Base-by-base conservation (phyloP, 2,113 vertebrate species). In the Oenanthe melanoleuca region DNA sequence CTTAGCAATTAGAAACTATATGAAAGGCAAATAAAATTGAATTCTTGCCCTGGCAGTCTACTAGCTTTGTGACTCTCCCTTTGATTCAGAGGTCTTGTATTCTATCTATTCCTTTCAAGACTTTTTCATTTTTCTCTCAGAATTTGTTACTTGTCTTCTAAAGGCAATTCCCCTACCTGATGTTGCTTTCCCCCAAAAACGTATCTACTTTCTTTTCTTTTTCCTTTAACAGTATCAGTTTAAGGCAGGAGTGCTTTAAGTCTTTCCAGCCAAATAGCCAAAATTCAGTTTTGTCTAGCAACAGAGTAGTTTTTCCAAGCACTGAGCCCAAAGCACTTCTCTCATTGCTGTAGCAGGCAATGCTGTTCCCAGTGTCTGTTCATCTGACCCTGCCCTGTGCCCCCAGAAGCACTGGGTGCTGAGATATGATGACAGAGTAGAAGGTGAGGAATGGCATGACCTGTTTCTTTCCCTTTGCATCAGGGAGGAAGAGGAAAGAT, bases 11-110 rank as follows among this genome's bases (percentile, higher is more conserved):
- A 90, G 59, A 83, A 95, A 63, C 0, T 0, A 38, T 80, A 63
- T 63, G 60, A 95, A 97, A 93, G 67, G n/a, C 34, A 86, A 93
- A 67, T 90, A 90, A 82, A 93, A 95, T 96, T 88, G 81, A 89
- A 77, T 93, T 66, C 11, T 82, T 89, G 55, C 71, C 60, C 63
- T 93, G 75, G 19, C 37, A 40, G 47, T 66, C 34, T 64, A 6
- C 70, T 79, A 22, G 38, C 67, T 89, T 74, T 88, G 71, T 95
- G 52, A 2, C 53, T 90, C 56, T 71, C 14, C 8, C 38, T 93
- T 90, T 88, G 80, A 81, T 94, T 95, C 31, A 57, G 16, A 66
- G 18, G 7, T 60, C 12, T 14, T 75, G 10, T 59, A 57, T 75
- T 80, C 90, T 66, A 38, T 77, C 50, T 70, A 3, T 86, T 80